Base-by-base conservation (phyloP, 92 coral and sea anemone genomes). In the Epizoanthus ramosus region DNA sequence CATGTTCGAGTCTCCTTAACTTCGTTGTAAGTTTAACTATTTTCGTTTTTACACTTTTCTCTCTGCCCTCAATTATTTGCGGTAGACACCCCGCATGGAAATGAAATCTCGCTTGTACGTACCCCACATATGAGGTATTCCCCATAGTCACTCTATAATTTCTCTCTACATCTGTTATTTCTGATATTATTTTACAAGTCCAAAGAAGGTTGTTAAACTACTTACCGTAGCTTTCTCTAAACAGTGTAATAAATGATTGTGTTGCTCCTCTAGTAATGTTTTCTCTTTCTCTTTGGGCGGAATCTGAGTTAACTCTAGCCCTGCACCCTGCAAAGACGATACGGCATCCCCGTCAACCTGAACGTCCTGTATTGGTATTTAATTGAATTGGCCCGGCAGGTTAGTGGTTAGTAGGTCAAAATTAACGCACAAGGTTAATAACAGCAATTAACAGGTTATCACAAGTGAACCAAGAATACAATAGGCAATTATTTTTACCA, bases 191-290 rank as follows among this genome's bases (percentile, higher is more conserved):
- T 43, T 43, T 43, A 10, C 6, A 43, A 43, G 50, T 43, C 50
- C 50, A 43, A 43, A 43, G 1, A 6, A 43, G 10, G 12, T 43
- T 43, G 50, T 43, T 43, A 43, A 43, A 43, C 3, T 6, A 80
- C 98, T 86, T 85, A 97, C 99, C 83, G 99, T 97, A 18, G 99
- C 99, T 83, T 97, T 97, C 83, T 97, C 98, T 66, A 97, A 68
- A 80, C 99, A 97, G 69, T 95, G 97, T 50, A 97, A 73, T 58
- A 97, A 77, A 80, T 97, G 99, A 28, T 87, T 88, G 52, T 97
- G 99, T 68, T 97, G 99, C 80, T 95, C 95, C 66, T 97, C 98
- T 53, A 97, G 86, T 68, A 90, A 87, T 1, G 87, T 80, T 41
- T 89, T 92, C 71, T 97, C 98, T 76, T 89, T 94, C 71, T 92